These are phyloP conservation scores for Sinocyclocheilus anshuiensis DNA, from an alignment of 2,113 vertebrate genomes.

Conservation along the genomic window DNA sequence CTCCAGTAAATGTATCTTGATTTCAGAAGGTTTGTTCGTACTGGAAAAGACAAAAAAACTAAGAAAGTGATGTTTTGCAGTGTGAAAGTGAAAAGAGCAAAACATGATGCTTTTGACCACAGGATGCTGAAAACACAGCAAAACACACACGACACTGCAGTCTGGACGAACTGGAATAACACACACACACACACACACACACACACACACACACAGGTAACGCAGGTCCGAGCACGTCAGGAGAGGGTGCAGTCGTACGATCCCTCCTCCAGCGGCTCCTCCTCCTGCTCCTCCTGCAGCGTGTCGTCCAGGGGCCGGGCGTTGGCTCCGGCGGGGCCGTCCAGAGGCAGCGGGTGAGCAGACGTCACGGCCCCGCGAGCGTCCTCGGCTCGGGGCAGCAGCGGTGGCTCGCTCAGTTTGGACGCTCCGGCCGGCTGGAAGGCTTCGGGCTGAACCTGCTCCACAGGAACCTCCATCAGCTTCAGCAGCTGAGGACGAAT, in stretches of 20 bases:
- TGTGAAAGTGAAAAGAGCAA: not conserved
- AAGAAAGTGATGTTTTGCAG: not conserved
- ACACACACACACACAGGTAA: not conserved
- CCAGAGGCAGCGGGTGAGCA: conserved; percentile 29
- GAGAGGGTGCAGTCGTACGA: conserved; percentile 91
- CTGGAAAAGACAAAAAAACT: not conserved
- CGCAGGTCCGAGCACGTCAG: conserved; percentile 65
- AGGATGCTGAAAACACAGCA: conserved; percentile 22
- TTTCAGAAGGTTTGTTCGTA: not conserved
- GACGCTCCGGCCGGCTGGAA: conserved; percentile 84
- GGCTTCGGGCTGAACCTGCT: conserved; percentile 85
- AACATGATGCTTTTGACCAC: not conserved
- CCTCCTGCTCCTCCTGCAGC: conserved; percentile 68
- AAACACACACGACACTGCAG: not conserved
- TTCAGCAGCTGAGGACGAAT: conserved; percentile 93
- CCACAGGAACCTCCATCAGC: conserved; percentile 79
- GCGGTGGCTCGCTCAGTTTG: conserved; percentile 79
- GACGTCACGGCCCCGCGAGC: conserved; percentile 62
- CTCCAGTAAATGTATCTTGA: not conserved
- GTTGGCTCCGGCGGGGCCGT: not conserved
- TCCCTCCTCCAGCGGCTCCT: conserved; percentile 82
- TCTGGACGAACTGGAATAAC: not conserved
- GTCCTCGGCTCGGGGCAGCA: conserved; percentile 79
- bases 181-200: not conserved
- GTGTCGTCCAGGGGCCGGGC: conserved; percentile 78